phyloP scores from a whole-genome alignment of 2,113 vertebrate species.

The Nesogale talazaci region DNA sequence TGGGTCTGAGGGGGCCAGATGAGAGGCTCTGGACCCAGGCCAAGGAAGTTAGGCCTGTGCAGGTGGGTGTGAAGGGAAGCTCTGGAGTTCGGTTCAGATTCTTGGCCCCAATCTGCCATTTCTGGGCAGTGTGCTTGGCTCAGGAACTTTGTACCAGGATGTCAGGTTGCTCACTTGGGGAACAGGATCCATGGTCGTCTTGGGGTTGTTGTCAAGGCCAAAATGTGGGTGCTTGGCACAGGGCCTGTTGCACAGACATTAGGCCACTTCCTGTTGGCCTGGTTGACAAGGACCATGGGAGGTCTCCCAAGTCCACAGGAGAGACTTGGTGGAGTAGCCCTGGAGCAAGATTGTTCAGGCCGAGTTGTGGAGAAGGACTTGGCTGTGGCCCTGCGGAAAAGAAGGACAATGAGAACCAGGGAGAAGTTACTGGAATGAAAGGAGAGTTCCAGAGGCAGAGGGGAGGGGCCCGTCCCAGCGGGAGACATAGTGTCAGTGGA shows the following conservation, averaged over 20 bases:
- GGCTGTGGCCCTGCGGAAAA: background rate
- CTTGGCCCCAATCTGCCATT: background rate
- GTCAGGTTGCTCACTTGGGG: background rate
- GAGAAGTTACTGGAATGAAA: background rate
- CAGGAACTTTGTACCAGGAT: background rate
- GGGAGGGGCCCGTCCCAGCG: background rate
- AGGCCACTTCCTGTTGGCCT: background rate
- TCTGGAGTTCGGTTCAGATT: conserved; percentile 11
- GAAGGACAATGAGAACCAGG: background rate
- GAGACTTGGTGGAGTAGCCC: background rate
- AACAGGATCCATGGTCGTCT: background rate
- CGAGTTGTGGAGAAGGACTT: background rate
- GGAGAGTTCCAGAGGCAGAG: background rate
- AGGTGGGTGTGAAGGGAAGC: background rate
- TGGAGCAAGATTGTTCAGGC: background rate
- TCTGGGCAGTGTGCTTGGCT: background rate
- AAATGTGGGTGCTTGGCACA: no score
- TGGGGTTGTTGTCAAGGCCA: background rate
- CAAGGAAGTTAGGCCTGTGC: background rate
- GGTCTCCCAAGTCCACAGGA: background rate
- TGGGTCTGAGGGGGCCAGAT: background rate
- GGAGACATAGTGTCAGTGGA: background rate
- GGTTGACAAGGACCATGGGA: background rate
- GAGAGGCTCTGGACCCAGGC: background rate
- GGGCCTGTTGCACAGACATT: background rate